phyloP scores from a whole-genome alignment of 2,113 vertebrate genomes.

The Elephas maximus region DNA sequence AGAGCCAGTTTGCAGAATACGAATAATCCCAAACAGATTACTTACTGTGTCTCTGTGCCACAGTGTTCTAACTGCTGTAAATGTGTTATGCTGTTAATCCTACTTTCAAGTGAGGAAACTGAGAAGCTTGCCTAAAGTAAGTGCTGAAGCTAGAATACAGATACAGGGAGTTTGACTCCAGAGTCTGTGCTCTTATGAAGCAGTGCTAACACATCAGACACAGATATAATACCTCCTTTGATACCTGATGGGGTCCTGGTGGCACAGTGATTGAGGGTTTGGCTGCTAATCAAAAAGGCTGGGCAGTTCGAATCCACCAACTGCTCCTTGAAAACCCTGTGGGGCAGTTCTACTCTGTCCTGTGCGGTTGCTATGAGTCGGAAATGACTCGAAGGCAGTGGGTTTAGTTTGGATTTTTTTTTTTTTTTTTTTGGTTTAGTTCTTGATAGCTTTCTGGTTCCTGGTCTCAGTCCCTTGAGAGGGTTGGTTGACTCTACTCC shows the following conservation, averaged over 20 bases:
- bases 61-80: not conserved
- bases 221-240: not conserved
- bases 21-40: not conserved
- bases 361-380: too few species aligned
- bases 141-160: not conserved
- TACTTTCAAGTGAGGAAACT: not conserved
- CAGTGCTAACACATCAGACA: not conserved
- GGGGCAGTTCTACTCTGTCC: too few species aligned
- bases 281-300: too few species aligned
- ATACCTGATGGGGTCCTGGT: too few species aligned
- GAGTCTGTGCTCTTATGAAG: not conserved
- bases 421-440: too few species aligned
- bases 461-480: not conserved
- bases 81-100: not conserved
- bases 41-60: not conserved
- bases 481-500: not conserved
- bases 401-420: too few species aligned
- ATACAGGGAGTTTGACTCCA: not conserved
- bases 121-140: not conserved
- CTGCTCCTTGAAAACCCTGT: too few species aligned
- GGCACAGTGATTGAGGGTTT: too few species aligned
- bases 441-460: conserved; percentile 33
- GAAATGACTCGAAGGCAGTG: too few species aligned
- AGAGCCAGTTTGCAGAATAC: not conserved
- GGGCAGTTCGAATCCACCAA: too few species aligned